These are phyloP conservation scores for Nomada ruficornis DNA, from an alignment of 2,888 invertebrate genomes.

Conservation along the genomic window DNA sequence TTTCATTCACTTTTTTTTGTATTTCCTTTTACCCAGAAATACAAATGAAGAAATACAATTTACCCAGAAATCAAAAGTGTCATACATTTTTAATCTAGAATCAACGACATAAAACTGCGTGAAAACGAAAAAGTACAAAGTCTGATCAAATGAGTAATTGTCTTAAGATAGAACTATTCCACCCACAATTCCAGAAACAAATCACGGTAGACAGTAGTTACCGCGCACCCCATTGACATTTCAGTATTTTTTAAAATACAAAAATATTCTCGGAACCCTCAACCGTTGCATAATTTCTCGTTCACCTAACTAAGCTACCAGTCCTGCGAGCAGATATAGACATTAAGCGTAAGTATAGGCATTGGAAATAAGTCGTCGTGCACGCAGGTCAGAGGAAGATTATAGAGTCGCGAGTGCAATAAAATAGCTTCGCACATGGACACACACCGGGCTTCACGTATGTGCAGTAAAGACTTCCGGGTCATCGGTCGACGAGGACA, in stretches of 20 bases:
- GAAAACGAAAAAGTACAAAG: too few relatives aligned
- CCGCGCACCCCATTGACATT: not conserved
- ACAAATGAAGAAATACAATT: too few relatives aligned
- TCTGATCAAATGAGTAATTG: too few relatives aligned
- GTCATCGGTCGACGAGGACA: constrained; percentile 64
- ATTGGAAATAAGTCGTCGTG: constrained; percentile 57
- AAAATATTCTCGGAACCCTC: not conserved
- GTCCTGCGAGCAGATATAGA: constrained; percentile 43
- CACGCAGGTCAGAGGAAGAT: constrained; percentile 50
- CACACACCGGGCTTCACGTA: constrained; percentile 54
- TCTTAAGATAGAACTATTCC: not conserved
- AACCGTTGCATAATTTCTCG: constrained; percentile 1
- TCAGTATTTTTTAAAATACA: not conserved
- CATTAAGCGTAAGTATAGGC: constrained; percentile 59
- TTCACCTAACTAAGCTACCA: constrained; percentile 41
- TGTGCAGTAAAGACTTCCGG: constrained; percentile 62
- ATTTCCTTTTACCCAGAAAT: too few relatives aligned
- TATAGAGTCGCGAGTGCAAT: constrained; percentile 55
- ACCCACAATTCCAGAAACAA: not conserved
- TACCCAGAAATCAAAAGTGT: too few relatives aligned
- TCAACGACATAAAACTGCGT: too few relatives aligned
- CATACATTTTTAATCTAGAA: too few relatives aligned
- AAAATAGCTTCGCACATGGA: constrained; percentile 58
- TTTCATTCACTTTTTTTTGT: too few relatives aligned
- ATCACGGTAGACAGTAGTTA: not conserved